Base-by-base conservation (phyloP, 1,140 invertebrate genomes). In the Sycophila sp. region DNA sequence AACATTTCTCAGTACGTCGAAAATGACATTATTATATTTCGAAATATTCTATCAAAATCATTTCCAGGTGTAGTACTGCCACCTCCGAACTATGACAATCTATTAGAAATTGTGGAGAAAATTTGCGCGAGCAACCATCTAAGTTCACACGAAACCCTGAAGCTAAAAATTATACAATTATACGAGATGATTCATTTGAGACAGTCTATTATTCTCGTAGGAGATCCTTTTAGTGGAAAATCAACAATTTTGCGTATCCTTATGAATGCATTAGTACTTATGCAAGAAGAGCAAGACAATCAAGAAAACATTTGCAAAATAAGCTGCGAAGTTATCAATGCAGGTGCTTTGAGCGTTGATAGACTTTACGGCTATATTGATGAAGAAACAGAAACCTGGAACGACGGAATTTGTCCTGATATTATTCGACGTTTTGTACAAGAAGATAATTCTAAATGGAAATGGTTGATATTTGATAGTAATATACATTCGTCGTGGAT, bases 101-200 rank as follows among this genome's bases (percentile, higher is more conserved):
- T 89, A 45, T 67, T 86, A 24, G 65, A 77, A 30, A 77, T 79
- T 24, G 63, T 86, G 11, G 75, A 83, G 62, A 73, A 77, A 45
- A 60, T 86, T 4, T 87, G 86, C 67, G 30, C 73, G 6, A 81
- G 86, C 42, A 83, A 84, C 72, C 88, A 88, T 73, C 73, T 92
- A 8, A 85, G 89, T 68, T 79, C 87, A 34, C 85, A 86, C 2
- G 80, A 88, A 15, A 81, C 80, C 53, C 90, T 93, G 73, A 80
- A 89, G 65, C 77, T 88, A 66, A 93, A 93, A 83, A 87, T 87
- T 3, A 81, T 89, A 56, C 89, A 91, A 84, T 87, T 91, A 24
- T 90, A 91, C 65, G 91, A 93, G 81, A 91, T 90, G 83, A 89
- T 92, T 85, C 86, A 90, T 64, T 87, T 90, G n/a, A 82, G 88